phyloP scores from a whole-genome alignment of 2,888 invertebrate species.

The Autographa gamma region DNA sequence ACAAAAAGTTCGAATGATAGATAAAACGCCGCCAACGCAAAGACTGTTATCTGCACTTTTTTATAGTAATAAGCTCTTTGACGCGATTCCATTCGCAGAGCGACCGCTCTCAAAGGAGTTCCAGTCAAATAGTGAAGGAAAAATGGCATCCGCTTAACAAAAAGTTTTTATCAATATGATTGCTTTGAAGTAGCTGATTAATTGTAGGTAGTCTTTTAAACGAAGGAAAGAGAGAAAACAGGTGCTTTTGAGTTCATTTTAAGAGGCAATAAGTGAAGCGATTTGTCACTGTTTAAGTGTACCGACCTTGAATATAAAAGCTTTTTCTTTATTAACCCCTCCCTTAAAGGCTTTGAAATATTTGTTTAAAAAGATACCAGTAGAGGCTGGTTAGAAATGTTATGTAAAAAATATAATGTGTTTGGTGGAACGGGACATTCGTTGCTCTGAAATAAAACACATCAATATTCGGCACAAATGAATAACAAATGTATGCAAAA shows the following conservation, averaged over 20 bases:
- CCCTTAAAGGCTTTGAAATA: constrained; percentile 9
- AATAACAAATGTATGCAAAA: background rate
- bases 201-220: constrained; percentile 23
- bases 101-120: constrained; percentile 41
- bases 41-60: constrained; percentile 42
- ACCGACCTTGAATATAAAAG: background rate
- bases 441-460: background rate
- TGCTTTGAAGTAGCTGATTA: constrained; percentile 25
- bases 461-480: background rate
- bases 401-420: constrained; percentile 19
- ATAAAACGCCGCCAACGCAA: constrained; percentile 33
- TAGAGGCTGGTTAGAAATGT: constrained; percentile 16
- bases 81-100: constrained; percentile 40
- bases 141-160: constrained; percentile 24
- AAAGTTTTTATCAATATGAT: constrained; percentile 25
- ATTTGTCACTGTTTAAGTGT: constrained; percentile 21
- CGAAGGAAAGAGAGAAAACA: constrained; percentile 10
- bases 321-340: background rate
- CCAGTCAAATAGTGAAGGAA: constrained; percentile 43
- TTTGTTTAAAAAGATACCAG: constrained; percentile 11
- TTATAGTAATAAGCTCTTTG: constrained; percentile 57
- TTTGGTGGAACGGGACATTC: constrained; percentile 14
- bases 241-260: constrained; percentile 20
- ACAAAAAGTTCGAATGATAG: constrained; percentile 39
- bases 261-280: constrained; percentile 12